These are phyloP conservation scores for Myotis daubentonii DNA, from an alignment of 2,797 vertebrate species.

Conservation along the genomic window DNA sequence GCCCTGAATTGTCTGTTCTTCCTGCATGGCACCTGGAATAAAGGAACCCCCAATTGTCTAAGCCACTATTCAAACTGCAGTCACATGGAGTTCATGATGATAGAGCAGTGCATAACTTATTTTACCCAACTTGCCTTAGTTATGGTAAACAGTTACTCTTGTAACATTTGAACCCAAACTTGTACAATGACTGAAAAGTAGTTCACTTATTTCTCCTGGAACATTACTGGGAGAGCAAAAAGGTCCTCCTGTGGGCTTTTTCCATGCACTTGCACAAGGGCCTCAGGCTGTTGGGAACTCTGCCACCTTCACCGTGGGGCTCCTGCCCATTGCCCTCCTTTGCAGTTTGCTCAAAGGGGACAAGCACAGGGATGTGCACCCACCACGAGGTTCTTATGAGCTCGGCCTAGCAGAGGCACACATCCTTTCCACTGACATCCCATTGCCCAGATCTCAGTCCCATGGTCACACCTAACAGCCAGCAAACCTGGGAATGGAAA, in stretches of 20 bases:
- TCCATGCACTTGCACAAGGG: background rate
- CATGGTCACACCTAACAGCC: background rate
- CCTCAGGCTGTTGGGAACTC: background rate
- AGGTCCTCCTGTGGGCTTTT: background rate
- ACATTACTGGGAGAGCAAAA: background rate
- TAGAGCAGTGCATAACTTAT: background rate
- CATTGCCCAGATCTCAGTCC: background rate
- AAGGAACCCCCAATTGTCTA: background rate
- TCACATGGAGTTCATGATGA: background rate
- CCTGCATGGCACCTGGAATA: background rate
- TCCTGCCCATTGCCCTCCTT: background rate
- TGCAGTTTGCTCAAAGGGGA: background rate
- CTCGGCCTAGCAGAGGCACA: background rate
- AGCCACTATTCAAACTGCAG: background rate
- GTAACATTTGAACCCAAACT: background rate
- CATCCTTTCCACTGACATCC: background rate
- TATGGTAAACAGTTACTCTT: background rate
- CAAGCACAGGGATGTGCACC: background rate
- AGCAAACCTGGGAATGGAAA: background rate
- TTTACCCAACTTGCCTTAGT: background rate
- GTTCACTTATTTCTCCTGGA: background rate
- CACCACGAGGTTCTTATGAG: background rate
- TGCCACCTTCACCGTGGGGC: background rate
- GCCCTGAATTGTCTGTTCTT: background rate
- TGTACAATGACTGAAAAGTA: background rate